Evolutionary conservation across 2,888 invertebrate genomes (phyloP).

Genomic region (Tetragonisca angustula): DNA sequence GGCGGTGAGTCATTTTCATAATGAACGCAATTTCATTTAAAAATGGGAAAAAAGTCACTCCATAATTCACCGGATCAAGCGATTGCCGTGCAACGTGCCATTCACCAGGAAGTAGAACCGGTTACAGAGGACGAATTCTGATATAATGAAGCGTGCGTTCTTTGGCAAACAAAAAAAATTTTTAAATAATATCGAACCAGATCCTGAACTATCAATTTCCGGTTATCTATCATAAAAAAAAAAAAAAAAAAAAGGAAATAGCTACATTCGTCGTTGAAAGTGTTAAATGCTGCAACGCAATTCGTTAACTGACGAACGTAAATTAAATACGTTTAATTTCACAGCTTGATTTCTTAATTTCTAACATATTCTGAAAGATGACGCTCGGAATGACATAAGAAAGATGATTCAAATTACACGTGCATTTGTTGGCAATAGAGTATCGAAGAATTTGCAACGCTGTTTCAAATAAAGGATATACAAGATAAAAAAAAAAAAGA

Average conservation of each 20-base stretch:
- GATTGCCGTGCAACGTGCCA: neutral
- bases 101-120: neutral
- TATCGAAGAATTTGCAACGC: neutral
- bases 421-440: neutral
- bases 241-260: no score
- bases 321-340: neutral
- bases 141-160: no score
- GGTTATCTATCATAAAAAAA: no score
- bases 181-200: no score
- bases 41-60: neutral
- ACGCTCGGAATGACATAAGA: neutral
- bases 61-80: neutral
- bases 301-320: neutral
- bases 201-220: no score
- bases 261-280: no score
- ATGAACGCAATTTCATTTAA: slow-evolving; percentile 38
- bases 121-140: neutral
- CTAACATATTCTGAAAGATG: neutral
- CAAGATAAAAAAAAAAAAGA: neutral
- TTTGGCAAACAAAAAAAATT: no score
- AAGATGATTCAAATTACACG: neutral
- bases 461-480: neutral
- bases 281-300: neutral
- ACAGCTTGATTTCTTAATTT: neutral
- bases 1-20: slow-evolving; percentile 36